Evolutionary conservation across 2,113 vertebrate genomes (phyloP), one percentile per base, ranked within the genome.

Genomic region (Hydrochoerus hydrochaeris): DNA sequence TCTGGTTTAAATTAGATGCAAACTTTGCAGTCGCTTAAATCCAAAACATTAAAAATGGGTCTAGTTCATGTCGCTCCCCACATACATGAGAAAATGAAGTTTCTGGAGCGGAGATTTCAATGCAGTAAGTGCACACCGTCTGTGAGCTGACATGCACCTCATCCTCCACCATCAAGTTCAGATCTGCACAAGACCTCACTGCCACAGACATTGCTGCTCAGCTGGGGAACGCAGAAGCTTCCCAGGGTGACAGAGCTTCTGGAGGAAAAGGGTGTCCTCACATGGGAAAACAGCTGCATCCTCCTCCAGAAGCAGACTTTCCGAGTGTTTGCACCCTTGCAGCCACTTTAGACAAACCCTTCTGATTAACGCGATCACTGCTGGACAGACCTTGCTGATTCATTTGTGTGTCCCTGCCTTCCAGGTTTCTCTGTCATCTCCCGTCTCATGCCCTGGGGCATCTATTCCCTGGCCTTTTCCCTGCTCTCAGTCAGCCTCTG

Each of bases 1-100:
- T 81, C 5, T 60, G 73, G 81, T 57, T 41, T 88, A 84, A 62
- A 84, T 9, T 19, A 75, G 22, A 5, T 32, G 7, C 62, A 28
- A 54, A 49, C 65, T 84, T 57, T 91, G 5, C 52, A 88, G 81
- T 94, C 20, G 28, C 19, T 75, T 92, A 87, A 90, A 96, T 38
- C 11, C 30, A 63, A 92, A 82, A 49, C 77, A 12, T 75, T 81
- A 90, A 92, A 49, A 57, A 46, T 41, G 32, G 26, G 28, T 30
- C 3, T 67, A 65, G 46, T 67, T 60, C n/a, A 0, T 73, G 2
- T 73, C 46, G 7, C 5, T 22, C 38, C 49, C 10, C 58, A n/a
- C 2, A 60, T 17, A 46, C n/a, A 71, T 54, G 52, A 90, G 3
- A 30, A 46, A 94, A 94, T 85, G 52, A 35, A 3, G 1, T 4